These are phyloP conservation scores for Hoplias malabaricus DNA, from an alignment of 2,113 vertebrate species.

Conservation along the genomic window DNA sequence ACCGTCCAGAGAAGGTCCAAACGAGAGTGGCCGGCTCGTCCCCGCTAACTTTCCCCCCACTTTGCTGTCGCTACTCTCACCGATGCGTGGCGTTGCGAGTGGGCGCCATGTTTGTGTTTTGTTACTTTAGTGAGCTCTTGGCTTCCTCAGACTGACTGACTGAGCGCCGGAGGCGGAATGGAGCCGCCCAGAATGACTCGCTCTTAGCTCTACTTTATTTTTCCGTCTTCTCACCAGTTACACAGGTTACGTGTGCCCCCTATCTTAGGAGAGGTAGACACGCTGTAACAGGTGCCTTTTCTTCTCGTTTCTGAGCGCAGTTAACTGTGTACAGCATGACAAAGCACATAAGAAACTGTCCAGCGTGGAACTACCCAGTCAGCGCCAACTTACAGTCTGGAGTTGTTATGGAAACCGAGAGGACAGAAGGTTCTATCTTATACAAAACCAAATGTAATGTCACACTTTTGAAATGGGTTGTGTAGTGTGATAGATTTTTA, in stretches of 20 bases:
- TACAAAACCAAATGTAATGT: too few species aligned
- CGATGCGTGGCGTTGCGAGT: slow-evolving; percentile 58
- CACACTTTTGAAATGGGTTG: too few species aligned
- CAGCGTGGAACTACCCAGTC: too few species aligned
- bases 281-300: slow-evolving; percentile 3
- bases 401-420: neutral
- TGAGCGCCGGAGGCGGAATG: slow-evolving; percentile 55
- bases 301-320: neutral
- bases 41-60: slow-evolving; percentile 60
- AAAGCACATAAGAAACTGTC: neutral
- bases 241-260: slow-evolving; percentile 46
- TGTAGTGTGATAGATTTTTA: too few species aligned
- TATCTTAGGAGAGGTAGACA: slow-evolving; percentile 18
- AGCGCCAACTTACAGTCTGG: neutral
- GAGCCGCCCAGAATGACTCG: slow-evolving; percentile 68
- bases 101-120: slow-evolving; percentile 77
- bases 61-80: slow-evolving; percentile 62
- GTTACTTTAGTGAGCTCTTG: slow-evolving; percentile 61
- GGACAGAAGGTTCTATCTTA: neutral
- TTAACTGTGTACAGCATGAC: neutral
- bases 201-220: slow-evolving; percentile 19
- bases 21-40: slow-evolving; percentile 1
- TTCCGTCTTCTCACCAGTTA: neutral
- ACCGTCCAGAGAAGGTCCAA: neutral
- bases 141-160: slow-evolving; percentile 50